Conservation (phyloP, 2,113 vertebrate species). For the Crotalus horridus region DNA sequence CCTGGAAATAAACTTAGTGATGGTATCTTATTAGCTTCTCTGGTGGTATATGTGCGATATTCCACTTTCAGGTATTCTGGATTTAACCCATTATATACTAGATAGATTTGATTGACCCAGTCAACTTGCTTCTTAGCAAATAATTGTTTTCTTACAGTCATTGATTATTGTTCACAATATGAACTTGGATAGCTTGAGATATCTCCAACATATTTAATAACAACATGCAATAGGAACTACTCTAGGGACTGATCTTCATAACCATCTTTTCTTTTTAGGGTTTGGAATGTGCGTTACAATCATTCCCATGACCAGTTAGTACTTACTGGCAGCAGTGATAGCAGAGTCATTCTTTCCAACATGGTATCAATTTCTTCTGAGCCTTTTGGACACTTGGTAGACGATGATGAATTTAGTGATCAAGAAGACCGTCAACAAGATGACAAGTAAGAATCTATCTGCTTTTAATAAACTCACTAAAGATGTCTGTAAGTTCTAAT, state of each 20-base stretch:
- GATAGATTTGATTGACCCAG: neutral
- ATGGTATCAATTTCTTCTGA: conserved; percentile 99
- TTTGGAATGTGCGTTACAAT: conserved; percentile 97
- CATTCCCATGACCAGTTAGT: conserved; percentile 97
- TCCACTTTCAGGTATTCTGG: neutral
- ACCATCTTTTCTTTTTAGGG: conserved; percentile 69
- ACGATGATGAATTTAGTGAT: conserved; percentile 94
- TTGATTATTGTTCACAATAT: neutral
- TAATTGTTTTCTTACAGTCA: neutral
- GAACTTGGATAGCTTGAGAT: neutral
- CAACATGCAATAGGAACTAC: neutral
- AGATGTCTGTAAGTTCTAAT: neutral
- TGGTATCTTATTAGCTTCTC: neutral
- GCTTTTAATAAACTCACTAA: conserved; percentile 8
- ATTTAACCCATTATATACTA: neutral
- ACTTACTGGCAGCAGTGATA: conserved; percentile 96
- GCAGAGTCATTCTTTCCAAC: conserved; percentile 96
- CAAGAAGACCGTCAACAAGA: conserved; percentile 86
- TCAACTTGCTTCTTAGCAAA: neutral
- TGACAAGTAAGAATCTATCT: conserved; percentile 80
- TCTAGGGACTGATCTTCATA: neutral
- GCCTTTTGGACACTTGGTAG: conserved; percentile 94
- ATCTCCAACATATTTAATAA: neutral
- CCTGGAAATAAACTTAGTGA: neutral
- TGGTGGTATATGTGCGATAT: no score